Conservation (phyloP, 2,797 vertebrate species). For the Mastacembelus armatus region DNA sequence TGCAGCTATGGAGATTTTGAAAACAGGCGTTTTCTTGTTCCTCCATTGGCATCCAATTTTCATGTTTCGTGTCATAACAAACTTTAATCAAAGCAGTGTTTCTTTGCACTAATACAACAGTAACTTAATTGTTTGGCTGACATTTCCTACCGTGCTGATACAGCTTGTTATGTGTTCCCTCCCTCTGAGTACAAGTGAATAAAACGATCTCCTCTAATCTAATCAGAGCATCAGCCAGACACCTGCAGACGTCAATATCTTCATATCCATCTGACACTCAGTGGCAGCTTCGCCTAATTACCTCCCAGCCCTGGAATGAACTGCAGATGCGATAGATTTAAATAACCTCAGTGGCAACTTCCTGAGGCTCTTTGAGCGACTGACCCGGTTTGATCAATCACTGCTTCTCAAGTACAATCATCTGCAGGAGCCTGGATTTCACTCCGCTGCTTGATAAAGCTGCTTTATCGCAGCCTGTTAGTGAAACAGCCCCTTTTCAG, state of each 20-base stretch:
- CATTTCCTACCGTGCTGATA: not conserved
- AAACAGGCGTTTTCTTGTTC: too few species aligned
- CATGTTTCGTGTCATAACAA: not conserved
- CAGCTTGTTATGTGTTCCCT: not conserved
- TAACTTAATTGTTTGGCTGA: not conserved
- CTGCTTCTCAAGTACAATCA: slow-evolving; percentile 20
- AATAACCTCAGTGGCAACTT: slow-evolving; percentile 9
- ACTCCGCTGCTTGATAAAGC: slow-evolving; percentile 42
- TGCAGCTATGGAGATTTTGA: too few species aligned
- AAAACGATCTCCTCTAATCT: slow-evolving; percentile 18
- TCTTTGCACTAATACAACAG: too few species aligned
- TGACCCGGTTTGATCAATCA: slow-evolving; percentile 40
- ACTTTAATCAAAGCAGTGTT: not conserved
- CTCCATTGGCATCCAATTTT: too few species aligned
- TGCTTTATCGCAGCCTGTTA: slow-evolving; percentile 12
- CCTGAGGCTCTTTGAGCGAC: slow-evolving; percentile 21
- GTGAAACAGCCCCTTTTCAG: slow-evolving; percentile 8
- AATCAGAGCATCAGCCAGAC: slow-evolving; percentile 8
- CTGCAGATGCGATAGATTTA: not conserved
- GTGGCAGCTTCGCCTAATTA: slow-evolving; percentile 23
- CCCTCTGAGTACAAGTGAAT: not conserved
- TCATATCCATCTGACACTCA: slow-evolving; percentile 26
- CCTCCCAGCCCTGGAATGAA: slow-evolving; percentile 13
- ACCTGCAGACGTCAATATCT: slow-evolving; percentile 8
- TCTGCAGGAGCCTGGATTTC: slow-evolving; percentile 9